phyloP scores from a whole-genome alignment of 2,797 vertebrate genomes.

The Sciurus vulgaris region DNA sequence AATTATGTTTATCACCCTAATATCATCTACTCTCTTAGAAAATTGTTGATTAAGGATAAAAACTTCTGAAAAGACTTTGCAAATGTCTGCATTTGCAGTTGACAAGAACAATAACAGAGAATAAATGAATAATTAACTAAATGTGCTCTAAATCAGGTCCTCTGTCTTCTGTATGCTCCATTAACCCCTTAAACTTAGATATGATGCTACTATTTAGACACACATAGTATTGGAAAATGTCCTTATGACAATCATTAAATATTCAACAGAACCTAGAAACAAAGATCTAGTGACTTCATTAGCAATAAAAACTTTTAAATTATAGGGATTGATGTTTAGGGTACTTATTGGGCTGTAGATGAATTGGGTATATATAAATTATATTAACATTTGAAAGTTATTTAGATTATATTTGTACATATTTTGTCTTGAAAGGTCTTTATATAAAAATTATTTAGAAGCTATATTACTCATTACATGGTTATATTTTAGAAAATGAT shows the following conservation, averaged over 20 bases:
- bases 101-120: background rate
- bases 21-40: background rate
- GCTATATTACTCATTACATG: background rate
- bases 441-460: background rate
- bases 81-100: background rate
- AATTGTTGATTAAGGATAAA: background rate
- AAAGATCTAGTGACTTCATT: background rate
- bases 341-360: background rate
- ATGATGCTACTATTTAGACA: background rate
- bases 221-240: background rate
- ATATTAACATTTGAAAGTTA: background rate
- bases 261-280: background rate
- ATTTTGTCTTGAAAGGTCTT: background rate
- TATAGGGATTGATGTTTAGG: background rate
- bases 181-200: background rate
- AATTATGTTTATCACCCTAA: background rate
- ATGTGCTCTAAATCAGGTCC: background rate
- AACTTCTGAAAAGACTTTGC: background rate
- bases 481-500: background rate
- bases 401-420: background rate
- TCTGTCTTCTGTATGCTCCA: background rate
- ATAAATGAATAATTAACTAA: background rate
- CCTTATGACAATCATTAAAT: background rate
- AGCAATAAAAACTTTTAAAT: background rate
- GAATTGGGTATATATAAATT: background rate